phyloP scores from a whole-genome alignment of 2,888 invertebrate genomes.

The Cosmorhoe ocellata region DNA sequence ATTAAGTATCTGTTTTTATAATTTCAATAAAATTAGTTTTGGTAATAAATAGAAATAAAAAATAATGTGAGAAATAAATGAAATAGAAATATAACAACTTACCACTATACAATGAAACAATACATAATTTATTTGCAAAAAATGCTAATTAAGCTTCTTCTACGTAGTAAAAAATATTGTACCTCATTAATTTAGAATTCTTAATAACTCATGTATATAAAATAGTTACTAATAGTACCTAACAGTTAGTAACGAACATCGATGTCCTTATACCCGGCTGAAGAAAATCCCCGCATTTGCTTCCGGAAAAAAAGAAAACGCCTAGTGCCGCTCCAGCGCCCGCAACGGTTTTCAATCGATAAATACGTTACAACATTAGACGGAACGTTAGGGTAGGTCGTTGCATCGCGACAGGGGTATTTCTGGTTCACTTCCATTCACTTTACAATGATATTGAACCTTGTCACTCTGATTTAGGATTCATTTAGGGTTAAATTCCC shows the following conservation, averaged over 20 bases:
- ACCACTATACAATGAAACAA: no score
- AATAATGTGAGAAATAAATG: no score
- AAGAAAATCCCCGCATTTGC: slow-evolving; percentile 12
- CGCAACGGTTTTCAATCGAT: slow-evolving; percentile 27
- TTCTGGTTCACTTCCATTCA: neutral
- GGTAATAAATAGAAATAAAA: no score
- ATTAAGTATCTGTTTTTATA: no score
- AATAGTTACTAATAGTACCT: no score
- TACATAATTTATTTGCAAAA: no score
- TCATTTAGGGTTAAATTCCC: neutral
- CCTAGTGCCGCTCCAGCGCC: slow-evolving; percentile 12
- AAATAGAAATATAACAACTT: no score
- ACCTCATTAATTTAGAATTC: no score
- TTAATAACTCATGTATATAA: no score
- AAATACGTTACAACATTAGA: slow-evolving; percentile 31
- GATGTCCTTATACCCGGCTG: neutral
- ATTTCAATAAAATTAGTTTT: no score
- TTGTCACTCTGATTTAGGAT: neutral
- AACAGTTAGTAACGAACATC: neutral
- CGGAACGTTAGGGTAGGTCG: slow-evolving; percentile 26
- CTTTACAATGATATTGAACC: neutral
- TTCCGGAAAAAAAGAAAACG: slow-evolving; percentile 19
- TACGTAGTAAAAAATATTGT: no score
- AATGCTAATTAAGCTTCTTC: no score
- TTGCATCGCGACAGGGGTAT: slow-evolving; percentile 3